Percentiles rank a stretch among this genome's conserved stretches.
These are phyloP conservation scores for Temnothorax curvispinosus DNA, from an alignment of 1,140 invertebrate species.

Conservation along the genomic window DNA sequence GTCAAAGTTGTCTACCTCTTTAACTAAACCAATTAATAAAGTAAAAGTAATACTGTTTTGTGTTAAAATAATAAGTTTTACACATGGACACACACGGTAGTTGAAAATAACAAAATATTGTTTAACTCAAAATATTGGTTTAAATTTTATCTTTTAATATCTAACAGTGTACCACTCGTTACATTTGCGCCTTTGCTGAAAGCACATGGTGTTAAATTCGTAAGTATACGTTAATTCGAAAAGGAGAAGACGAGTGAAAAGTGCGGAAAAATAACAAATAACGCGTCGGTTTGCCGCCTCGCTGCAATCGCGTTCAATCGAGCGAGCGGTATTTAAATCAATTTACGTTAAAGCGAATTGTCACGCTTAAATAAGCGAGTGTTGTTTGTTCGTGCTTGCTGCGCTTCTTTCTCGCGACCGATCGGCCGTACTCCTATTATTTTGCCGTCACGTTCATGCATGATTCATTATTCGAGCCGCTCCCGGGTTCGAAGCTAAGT, in stretches of 20 bases:
- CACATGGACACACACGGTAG: too few relatives aligned
- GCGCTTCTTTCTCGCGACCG: neutral
- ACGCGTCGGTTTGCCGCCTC: neutral
- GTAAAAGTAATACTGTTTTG: too few relatives aligned
- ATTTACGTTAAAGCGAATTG: neutral
- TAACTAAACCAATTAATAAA: too few relatives aligned
- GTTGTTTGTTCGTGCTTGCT: neutral
- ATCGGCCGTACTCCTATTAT: neutral
- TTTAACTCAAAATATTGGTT: too few relatives aligned
- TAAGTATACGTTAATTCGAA: neutral
- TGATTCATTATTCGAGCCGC: constrained; percentile 34
- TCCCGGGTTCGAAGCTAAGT: neutral
- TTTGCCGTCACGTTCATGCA: neutral
- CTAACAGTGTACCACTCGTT: too few relatives aligned
- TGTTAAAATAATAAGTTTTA: too few relatives aligned
- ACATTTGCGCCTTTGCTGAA: neutral
- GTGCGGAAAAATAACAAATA: neutral
- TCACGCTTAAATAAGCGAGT: neutral
- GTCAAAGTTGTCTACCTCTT: too few relatives aligned
- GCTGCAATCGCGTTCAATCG: neutral
- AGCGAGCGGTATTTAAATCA: neutral
- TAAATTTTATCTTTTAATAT: too few relatives aligned
- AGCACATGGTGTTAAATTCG: neutral
- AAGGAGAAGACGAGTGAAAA: neutral
- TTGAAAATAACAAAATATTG: too few relatives aligned